Base-by-base conservation (phyloP, 2,113 vertebrate genomes). In the Haemorhous mexicanus region DNA sequence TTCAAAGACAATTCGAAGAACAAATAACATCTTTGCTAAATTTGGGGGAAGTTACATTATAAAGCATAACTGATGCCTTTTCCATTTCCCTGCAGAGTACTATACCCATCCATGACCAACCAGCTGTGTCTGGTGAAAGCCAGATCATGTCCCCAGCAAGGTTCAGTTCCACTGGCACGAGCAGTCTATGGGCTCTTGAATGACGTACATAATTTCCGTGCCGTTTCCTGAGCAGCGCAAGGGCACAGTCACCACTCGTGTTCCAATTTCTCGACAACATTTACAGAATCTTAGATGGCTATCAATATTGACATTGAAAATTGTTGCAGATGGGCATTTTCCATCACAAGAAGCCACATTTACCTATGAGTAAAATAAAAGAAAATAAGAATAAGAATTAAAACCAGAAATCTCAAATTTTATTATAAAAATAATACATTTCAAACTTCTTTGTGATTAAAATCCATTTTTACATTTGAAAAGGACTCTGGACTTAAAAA, bases 271-370 rank as follows among this genome's bases (percentile, higher is more conserved):
- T 9, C 99, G 98, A 81, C 99, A 99, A 72, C 99, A 99, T 95
- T 99, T 99, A 95, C 99, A 99, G 97, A 99, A 99, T 74, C 99
- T 98, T 81, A 99, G 98, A 43, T 99, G 99, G 91, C 98, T 99
- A 93, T 99, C 99, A 86, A 99, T 98, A 95, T 99, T 99, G 93
- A 99, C 98, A 97, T 99, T 99, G 96, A 99, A 99, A 96, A 99
- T 99, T 89, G 99, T 99, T 96, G 99, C 99, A 41, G 99, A 99
- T 0, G 99, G 99, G 94, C 99, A 99, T 94, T 99, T 99, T 58
- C 99, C 99, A 94, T 99, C 99, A 78, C 99, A 99, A 33, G 99
- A 99, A 93, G 99, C 99, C 67, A 99, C 98, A 20, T 97, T 99
- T 47, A 99, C 94, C 99, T 99, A 89, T 63, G 33, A 94, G 73